These are phyloP conservation scores for Drosophila ercepeae DNA, from an alignment of 1,140 invertebrate species.

Conservation along the genomic window DNA sequence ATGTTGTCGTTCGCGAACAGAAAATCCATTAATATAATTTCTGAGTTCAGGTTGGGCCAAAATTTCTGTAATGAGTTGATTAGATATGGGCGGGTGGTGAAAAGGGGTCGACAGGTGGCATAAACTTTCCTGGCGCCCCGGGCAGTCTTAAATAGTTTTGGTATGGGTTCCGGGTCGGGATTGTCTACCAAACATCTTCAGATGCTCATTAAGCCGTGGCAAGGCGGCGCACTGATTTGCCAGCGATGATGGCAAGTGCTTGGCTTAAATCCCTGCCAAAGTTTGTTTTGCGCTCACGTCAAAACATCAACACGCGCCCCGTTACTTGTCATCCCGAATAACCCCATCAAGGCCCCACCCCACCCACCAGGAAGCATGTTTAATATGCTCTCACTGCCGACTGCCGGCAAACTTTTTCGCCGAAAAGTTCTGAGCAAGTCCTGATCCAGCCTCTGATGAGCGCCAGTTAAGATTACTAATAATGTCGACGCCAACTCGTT, in stretches of 20 bases:
- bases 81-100: conserved; percentile 29
- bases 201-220: conserved; percentile 66
- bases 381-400: conserved; percentile 72
- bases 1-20: conserved; percentile 70
- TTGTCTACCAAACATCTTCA: conserved; percentile 22
- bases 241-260: conserved; percentile 55
- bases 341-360: not conserved
- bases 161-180: not conserved
- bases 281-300: conserved; percentile 68
- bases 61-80: conserved; percentile 78
- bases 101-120: conserved; percentile 41
- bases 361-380: conserved; percentile 46
- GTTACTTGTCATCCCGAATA: conserved; percentile 41
- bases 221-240: conserved; percentile 69
- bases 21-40: conserved; percentile 83
- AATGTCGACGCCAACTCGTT: conserved; percentile 58
- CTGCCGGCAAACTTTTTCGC: conserved; percentile 69
- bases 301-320: conserved; percentile 77
- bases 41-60: conserved; percentile 77
- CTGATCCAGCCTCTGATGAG: conserved; percentile 33
- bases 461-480: conserved; percentile 77
- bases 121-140: conserved; percentile 46
- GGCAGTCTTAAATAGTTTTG: conserved; percentile 21
- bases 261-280: conserved; percentile 57
- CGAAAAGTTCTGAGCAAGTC: conserved; percentile 54